Conservation (phyloP, 2,113 vertebrate genomes). For the Ceuthmochares aereus region DNA sequence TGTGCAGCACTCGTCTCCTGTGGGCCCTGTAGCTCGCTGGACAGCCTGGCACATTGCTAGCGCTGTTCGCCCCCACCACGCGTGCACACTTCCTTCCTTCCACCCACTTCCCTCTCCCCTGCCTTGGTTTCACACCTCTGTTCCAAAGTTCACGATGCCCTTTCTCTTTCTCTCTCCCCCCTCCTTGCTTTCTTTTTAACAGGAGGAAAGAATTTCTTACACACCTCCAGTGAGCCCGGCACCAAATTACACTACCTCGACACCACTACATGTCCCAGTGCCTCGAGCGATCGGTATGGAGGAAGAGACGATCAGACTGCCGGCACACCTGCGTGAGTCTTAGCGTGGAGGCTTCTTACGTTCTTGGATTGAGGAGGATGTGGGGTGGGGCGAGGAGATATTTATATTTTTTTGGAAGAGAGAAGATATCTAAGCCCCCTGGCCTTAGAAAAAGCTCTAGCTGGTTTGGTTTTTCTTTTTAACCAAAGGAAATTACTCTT, state of each 20-base stretch:
- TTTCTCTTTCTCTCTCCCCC: background rate
- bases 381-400: background rate
- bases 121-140: slow-evolving; percentile 7
- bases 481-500: background rate
- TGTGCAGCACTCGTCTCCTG: accelerated
- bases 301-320: slow-evolving; percentile 91
- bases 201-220: slow-evolving; percentile 96
- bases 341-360: background rate
- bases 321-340: slow-evolving; percentile 95
- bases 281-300: slow-evolving; percentile 91
- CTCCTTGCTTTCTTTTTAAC: slow-evolving; percentile 80
- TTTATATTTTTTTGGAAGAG: background rate
- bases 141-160: slow-evolving; percentile 63
- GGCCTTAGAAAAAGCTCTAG: background rate
- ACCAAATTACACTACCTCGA: slow-evolving; percentile 89
- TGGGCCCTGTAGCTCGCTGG: background rate
- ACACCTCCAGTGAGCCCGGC: slow-evolving; percentile 92
- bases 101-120: background rate
- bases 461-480: background rate
- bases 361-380: background rate
- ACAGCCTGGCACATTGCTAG: background rate
- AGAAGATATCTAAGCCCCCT: background rate
- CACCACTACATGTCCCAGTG: slow-evolving; percentile 91
- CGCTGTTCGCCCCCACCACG: background rate
- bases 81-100: slow-evolving; percentile 40